phyloP scores from a whole-genome alignment of 2,113 vertebrate species.

The Dicerorhinus sumatrensis region DNA sequence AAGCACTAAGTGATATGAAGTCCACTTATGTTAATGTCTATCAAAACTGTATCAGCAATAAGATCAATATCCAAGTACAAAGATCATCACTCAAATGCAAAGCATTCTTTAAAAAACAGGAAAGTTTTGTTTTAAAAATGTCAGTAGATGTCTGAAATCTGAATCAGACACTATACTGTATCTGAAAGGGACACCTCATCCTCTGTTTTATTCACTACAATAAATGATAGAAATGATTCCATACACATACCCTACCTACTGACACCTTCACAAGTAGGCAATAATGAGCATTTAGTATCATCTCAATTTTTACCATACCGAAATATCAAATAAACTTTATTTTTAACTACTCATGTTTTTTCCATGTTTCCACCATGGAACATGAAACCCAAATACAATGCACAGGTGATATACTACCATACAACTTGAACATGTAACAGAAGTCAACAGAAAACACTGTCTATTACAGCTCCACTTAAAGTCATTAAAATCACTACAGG shows the following conservation, averaged over 20 bases:
- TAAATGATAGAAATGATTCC: background rate
- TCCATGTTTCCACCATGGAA: background rate
- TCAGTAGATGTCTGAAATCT: constrained; percentile 19
- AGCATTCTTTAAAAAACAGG: background rate
- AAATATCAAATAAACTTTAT: constrained; percentile 21
- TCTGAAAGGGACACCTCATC: background rate
- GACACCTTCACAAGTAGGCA: background rate
- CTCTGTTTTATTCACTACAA: background rate
- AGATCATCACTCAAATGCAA: background rate
- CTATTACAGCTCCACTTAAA: background rate
- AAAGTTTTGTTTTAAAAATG: background rate
- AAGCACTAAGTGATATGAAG: background rate
- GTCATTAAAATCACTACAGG: background rate
- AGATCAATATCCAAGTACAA: background rate
- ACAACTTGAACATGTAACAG: background rate
- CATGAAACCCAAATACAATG: background rate
- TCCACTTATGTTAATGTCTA: background rate
- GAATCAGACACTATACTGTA: background rate
- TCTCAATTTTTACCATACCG: background rate
- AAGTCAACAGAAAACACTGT: background rate
- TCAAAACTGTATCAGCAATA: background rate
- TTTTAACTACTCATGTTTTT: constrained; percentile 47
- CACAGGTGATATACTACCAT: background rate
- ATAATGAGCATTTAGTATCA: background rate
- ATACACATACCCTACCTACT: background rate